These are phyloP conservation scores for Dendrolimus pini DNA, from an alignment of 2,888 invertebrate species.

Conservation along the genomic window DNA sequence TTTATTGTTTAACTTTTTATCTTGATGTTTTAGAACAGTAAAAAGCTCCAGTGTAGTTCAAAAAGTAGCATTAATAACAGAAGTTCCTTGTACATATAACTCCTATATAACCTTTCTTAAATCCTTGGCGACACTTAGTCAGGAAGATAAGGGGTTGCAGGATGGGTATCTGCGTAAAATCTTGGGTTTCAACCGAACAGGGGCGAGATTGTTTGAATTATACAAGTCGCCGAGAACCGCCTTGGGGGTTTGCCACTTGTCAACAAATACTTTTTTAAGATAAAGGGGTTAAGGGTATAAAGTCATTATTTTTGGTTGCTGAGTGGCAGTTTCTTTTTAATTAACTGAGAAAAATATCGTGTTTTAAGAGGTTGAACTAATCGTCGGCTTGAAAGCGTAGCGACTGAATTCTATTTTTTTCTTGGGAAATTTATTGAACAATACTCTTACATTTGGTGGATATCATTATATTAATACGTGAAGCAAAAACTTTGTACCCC, in stretches of 20 bases:
- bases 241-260: conserved; percentile 33
- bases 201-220: conserved; percentile 62
- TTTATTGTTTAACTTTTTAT: no score
- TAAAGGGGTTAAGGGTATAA: conserved; percentile 31
- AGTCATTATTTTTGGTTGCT: conserved; percentile 25
- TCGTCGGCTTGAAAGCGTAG: no score
- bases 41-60: no score
- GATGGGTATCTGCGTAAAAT: conserved; percentile 45
- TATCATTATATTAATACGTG: no score
- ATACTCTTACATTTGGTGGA: no score
- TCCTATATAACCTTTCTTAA: conserved; percentile 8
- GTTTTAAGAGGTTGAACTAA: neutral
- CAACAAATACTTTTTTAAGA: conserved; percentile 52
- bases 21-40: no score
- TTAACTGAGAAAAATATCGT: conserved; percentile 5
- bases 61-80: no score
- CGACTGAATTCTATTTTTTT: no score
- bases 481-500: no score
- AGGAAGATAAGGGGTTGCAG: conserved; percentile 44
- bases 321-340: conserved; percentile 10
- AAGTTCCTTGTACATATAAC: no score
- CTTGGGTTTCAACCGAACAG: conserved; percentile 55
- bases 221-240: conserved; percentile 38
- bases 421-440: no score
- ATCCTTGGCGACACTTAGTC: conserved; percentile 15